phyloP scores from a whole-genome alignment of 2,797 vertebrate genomes.

The Manis javanica region DNA sequence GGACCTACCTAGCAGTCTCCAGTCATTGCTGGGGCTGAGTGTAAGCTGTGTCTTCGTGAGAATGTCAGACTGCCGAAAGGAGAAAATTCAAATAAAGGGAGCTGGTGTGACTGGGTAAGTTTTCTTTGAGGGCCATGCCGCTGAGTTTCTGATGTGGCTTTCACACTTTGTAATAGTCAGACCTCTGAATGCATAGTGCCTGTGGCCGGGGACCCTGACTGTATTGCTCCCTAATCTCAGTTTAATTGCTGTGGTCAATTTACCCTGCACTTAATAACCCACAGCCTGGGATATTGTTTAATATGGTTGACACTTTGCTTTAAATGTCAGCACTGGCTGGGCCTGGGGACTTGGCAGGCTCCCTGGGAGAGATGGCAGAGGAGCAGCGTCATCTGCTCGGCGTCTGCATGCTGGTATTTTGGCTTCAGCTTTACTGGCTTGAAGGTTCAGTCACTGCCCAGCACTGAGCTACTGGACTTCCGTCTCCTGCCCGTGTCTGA shows the following conservation, averaged over 20 bases:
- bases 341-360: constrained; percentile 87
- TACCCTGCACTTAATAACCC: constrained; percentile 97
- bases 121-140: constrained; percentile 84
- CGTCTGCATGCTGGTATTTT: constrained; percentile 90
- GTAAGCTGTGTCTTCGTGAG: constrained; percentile 56
- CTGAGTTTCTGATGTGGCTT: constrained; percentile 83
- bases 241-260: constrained; percentile 97
- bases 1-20: neutral
- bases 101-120: neutral
- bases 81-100: neutral
- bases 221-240: constrained; percentile 94
- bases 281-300: constrained; percentile 95
- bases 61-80: neutral
- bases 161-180: constrained; percentile 87
- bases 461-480: constrained; percentile 80
- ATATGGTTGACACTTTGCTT: constrained; percentile 92
- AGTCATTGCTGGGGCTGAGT: neutral
- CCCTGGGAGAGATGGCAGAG: constrained; percentile 90
- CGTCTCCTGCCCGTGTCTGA: constrained; percentile 83
- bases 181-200: constrained; percentile 87
- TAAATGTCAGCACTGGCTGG: constrained; percentile 90
- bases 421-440: constrained; percentile 80
- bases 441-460: constrained; percentile 66
- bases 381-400: constrained; percentile 90
- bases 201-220: constrained; percentile 86